phyloP scores from a whole-genome alignment of 1,140 invertebrate genomes.

The Chymomyza costata region DNA sequence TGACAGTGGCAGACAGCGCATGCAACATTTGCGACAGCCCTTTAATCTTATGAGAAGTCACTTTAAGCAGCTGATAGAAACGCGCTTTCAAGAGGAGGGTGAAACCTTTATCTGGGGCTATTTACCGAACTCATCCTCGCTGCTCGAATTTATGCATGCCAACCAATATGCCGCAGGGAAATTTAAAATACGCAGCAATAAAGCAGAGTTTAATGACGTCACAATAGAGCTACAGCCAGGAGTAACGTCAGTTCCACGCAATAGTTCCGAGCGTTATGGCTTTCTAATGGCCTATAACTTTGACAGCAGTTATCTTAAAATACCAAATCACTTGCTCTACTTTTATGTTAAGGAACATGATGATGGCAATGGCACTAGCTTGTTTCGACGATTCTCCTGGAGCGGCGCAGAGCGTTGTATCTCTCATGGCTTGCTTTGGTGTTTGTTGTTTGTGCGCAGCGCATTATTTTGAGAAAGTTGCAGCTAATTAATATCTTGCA shows the following conservation, averaged over 20 bases:
- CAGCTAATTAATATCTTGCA: too few relatives aligned
- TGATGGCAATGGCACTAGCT: not conserved
- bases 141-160: conserved; percentile 5
- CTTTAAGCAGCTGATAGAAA: not conserved
- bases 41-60: conserved; percentile 22
- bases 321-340: not conserved
- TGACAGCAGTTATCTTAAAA: not conserved
- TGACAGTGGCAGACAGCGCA: not conserved
- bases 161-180: conserved; percentile 7
- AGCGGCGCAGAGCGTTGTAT: too few relatives aligned
- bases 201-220: conserved; percentile 7
- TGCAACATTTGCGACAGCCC: conserved; percentile 31
- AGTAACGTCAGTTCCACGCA: not conserved
- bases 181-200: conserved; percentile 10
- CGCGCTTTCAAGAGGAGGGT: not conserved
- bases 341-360: conserved; percentile 23
- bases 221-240: conserved; percentile 7
- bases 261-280: conserved; percentile 8
- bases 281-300: conserved; percentile 27
- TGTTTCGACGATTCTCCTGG: conserved; percentile 29
- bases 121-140: conserved; percentile 23
- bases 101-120: conserved; percentile 47
- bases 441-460: too few relatives aligned
- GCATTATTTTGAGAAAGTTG: too few relatives aligned
- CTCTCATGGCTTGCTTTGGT: too few relatives aligned